Base-by-base conservation (phyloP, 2,888 invertebrate genomes). In the Apodemia duryi region DNA sequence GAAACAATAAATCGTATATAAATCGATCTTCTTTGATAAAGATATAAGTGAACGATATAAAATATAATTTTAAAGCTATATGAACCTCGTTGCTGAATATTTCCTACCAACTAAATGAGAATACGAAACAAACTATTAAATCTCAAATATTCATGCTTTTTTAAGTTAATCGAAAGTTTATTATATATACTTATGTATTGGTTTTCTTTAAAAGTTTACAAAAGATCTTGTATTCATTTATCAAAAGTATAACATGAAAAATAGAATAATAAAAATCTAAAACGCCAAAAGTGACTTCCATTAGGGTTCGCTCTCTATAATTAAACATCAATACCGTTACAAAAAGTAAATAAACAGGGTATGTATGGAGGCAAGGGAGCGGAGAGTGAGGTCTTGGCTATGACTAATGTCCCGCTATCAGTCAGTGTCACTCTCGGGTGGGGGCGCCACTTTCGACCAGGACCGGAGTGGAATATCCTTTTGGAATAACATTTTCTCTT, bases 321-420 rank as follows among this genome's bases (percentile, higher is more conserved):
- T 91, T 91, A 91, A 91, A 91, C 91, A 91, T 91, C 91, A 89
- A 91, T 91, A 89, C 86, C 86, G 87, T 89, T 89, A 91, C 88
- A 89, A 91, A 91, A 91, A 91, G 91, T 91, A 91, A 91, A 91
- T 91, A 91, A 86, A 91, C 85, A 86, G 87, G 87, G 90, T 87
- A 86, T 82, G 80, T 88, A 83, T 74, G 81, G 83, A 87, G 86
- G 83, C 80, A 71, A 87, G 84, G 87, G 82, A 82, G 83, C 82
- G 87, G 87, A 87, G 88, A 87, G 77, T 77, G 85, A 83, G 88
- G 89, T 82, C 85, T 84, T 89, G 91, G 93, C 93, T 94, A 94
- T 94, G 94, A 94, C 94, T 94, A 94, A 94, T 94, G 92, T 89
- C 84, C 84, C 89, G 85, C 94, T 93, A 94, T 94, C 93, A 93